Conservation (phyloP, 1,140 invertebrate species). For the Lysiphlebus fabarum region DNA sequence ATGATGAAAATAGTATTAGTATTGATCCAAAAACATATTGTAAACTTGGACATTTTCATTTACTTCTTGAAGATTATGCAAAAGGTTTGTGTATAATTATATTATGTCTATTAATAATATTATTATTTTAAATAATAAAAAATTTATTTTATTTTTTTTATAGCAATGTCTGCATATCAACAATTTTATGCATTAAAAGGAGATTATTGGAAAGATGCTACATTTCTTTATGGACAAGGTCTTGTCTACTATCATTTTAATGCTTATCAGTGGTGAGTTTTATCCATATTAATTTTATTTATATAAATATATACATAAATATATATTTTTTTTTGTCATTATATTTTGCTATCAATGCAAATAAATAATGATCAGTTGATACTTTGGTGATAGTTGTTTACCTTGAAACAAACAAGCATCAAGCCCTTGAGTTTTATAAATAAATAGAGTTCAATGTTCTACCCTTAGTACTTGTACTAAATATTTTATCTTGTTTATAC, state of each 20-base stretch:
- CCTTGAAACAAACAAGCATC: slow-evolving; percentile 44
- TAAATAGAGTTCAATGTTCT: slow-evolving; percentile 35
- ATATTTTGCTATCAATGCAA: too few relatives aligned
- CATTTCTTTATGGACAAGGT: slow-evolving; percentile 89
- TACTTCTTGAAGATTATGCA: slow-evolving; percentile 83
- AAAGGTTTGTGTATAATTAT: slow-evolving; percentile 66
- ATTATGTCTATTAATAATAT: not conserved
- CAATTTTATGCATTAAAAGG: slow-evolving; percentile 78
- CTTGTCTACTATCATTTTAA: slow-evolving; percentile 95
- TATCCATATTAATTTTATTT: slow-evolving; percentile 15
- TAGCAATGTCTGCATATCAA: slow-evolving; percentile 92
- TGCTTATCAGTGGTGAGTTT: slow-evolving; percentile 89
- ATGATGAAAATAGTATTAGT: slow-evolving; percentile 63
- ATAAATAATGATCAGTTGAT: not conserved
- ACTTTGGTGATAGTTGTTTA: slow-evolving; percentile 42
- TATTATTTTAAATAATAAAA: not conserved
- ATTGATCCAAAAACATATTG: slow-evolving; percentile 89
- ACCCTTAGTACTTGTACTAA: slow-evolving; percentile 6
- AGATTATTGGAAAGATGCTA: slow-evolving; percentile 87
- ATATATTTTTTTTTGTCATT: too few relatives aligned
- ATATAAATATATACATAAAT: too few relatives aligned
- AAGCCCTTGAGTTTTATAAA: slow-evolving; percentile 37
- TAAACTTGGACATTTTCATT: slow-evolving; percentile 90
- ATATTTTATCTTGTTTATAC: too few relatives aligned
- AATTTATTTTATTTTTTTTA: slow-evolving; percentile 40